These are phyloP conservation scores for Torymus texanus DNA, from an alignment of 2,888 invertebrate species.

Conservation along the genomic window DNA sequence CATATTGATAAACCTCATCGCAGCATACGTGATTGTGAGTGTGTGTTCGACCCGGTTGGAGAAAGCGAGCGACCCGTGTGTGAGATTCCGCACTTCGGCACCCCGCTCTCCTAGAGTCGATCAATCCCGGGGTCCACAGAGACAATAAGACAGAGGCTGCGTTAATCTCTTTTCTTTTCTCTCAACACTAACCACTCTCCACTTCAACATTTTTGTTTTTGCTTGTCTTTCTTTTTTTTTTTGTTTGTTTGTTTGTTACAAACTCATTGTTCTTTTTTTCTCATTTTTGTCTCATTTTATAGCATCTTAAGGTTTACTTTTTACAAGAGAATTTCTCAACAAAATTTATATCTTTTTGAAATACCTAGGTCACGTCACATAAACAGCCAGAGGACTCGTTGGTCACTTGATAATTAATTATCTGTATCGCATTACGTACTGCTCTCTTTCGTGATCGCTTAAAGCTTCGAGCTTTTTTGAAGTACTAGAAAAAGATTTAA, in stretches of 20 bases:
- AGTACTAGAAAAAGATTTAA: slow-evolving; percentile 55
- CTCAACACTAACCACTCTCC: slow-evolving; percentile 66
- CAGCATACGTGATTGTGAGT: slow-evolving; percentile 18
- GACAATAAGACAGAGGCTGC: slow-evolving; percentile 73
- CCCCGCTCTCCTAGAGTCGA: slow-evolving; percentile 75
- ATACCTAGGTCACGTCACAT: slow-evolving; percentile 47
- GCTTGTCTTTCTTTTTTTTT: slow-evolving; percentile 31
- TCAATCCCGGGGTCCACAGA: slow-evolving; percentile 72
- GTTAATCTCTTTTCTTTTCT: slow-evolving; percentile 72
- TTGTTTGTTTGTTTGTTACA: slow-evolving; percentile 12
- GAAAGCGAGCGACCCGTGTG: slow-evolving; percentile 69
- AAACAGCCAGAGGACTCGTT: slow-evolving; percentile 47
- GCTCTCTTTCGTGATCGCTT: slow-evolving; percentile 51
- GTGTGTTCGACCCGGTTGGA: slow-evolving; percentile 60
- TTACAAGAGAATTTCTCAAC: slow-evolving; percentile 18
- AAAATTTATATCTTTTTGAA: slow-evolving; percentile 35
- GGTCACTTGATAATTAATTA: slow-evolving; percentile 49
- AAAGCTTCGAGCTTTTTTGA: slow-evolving; percentile 54
- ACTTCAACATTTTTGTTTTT: slow-evolving; percentile 54
- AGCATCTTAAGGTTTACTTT: too few species aligned
- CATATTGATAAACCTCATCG: slow-evolving; percentile 56
- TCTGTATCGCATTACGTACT: slow-evolving; percentile 45
- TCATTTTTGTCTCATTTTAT: too few species aligned
- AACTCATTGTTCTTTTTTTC: not conserved
- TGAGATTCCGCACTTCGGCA: slow-evolving; percentile 64